A percentile compares a stretch with the other conserved stretches of the same genome.
These are phyloP conservation scores for Lagopus leucura DNA, from an alignment of 2,113 vertebrate genomes.

Conservation along the genomic window DNA sequence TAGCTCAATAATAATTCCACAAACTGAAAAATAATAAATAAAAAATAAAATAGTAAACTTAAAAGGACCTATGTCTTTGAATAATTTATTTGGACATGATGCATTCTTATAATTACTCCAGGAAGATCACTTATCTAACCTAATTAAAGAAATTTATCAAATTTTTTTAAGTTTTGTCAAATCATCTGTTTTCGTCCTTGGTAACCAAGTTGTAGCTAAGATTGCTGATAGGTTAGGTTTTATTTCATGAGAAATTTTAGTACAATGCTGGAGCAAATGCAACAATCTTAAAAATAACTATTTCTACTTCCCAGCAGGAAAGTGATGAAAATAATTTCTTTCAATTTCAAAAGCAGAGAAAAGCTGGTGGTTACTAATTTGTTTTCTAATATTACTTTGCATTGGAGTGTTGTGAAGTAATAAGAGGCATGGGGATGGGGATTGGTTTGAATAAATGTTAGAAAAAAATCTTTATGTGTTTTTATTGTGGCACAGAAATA, in stretches of 20 bases:
- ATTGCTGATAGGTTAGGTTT: not conserved
- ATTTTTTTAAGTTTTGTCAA: not conserved
- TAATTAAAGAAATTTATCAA: not conserved
- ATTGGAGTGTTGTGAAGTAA: not conserved
- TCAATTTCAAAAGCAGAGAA: not conserved
- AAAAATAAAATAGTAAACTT: no score
- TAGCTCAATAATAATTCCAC: not conserved
- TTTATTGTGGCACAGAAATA: not conserved
- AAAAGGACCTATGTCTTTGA: not conserved
- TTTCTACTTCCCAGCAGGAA: not conserved
- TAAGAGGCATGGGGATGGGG: not conserved
- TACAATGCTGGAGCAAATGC: not conserved
- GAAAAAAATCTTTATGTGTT: fast-evolving
- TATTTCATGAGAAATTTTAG: not conserved
- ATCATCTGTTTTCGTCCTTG: not conserved
- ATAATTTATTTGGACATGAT: not conserved
- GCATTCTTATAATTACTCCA: not conserved
- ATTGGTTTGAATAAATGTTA: not conserved
- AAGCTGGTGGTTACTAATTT: not conserved
- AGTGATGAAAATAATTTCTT: not conserved
- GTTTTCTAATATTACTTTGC: not conserved
- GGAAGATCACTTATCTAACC: not conserved
- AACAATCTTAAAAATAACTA: not conserved
- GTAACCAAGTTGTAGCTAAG: not conserved
- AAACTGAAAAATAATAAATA: not conserved